Percentiles rank a stretch among this genome's conserved stretches.
Conservation (phyloP, 92 coral and sea anemone species). For the Zoanthus gigantus region DNA sequence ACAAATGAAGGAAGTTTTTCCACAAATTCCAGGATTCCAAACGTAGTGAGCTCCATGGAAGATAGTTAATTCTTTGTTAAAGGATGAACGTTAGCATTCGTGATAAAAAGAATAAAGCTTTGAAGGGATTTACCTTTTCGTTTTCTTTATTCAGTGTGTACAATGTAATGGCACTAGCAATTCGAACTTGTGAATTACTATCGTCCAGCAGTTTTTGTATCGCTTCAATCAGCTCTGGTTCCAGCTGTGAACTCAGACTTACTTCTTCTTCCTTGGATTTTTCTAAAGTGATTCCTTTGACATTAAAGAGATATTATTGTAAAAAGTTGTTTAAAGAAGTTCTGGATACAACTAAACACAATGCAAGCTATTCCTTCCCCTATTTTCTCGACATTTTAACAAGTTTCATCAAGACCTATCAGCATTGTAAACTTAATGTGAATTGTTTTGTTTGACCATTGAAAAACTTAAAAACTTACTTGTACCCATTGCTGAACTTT, state of each 20-base stretch:
- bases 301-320: not conserved
- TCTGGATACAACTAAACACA: too few species aligned
- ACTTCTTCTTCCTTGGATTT: constrained; percentile 64
- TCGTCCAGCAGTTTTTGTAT: constrained; percentile 81
- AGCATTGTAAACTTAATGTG: too few species aligned
- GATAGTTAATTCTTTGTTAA: not conserved
- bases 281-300: constrained; percentile 73
- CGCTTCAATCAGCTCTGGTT: constrained; percentile 85
- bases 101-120: not conserved
- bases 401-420: too few species aligned
- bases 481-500: too few species aligned
- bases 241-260: constrained; percentile 73
- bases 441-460: too few species aligned
- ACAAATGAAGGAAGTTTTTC: too few species aligned
- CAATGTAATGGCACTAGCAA: constrained; percentile 91
- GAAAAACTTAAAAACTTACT: too few species aligned
- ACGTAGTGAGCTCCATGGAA: not conserved
- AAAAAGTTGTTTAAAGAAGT: too few species aligned
- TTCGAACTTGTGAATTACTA: constrained; percentile 84
- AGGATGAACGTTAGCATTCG: not conserved
- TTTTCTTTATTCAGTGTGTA: constrained; percentile 80
- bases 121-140: constrained; percentile 63
- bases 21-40: too few species aligned
- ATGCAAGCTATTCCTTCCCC: too few species aligned
- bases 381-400: too few species aligned